Conservation (phyloP, 1,140 invertebrate genomes). For the Babylonia areolata region DNA sequence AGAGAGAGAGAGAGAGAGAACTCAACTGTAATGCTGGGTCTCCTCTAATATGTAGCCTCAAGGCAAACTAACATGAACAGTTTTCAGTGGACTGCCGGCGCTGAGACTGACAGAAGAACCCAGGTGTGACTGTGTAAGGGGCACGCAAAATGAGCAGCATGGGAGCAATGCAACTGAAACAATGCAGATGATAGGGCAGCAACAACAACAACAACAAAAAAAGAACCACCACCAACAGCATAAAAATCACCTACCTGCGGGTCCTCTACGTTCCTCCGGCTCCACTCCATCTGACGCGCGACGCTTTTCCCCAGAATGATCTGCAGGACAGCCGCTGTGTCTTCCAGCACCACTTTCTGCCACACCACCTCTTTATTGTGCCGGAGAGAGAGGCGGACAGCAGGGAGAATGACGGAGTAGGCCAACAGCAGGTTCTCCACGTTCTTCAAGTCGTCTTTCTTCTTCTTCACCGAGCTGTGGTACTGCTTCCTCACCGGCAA, state of each 20-base stretch:
- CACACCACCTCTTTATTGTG: constrained; percentile 80
- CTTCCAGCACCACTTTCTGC: constrained; percentile 77
- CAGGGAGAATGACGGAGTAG: constrained; percentile 79
- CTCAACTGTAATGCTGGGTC: too few species aligned
- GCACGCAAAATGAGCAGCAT: too few species aligned
- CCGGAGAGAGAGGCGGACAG: constrained; percentile 77
- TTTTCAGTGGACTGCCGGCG: too few species aligned
- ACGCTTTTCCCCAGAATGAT: constrained; percentile 74
- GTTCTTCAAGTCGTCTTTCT: constrained; percentile 80
- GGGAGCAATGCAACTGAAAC: too few species aligned
- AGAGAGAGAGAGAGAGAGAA: too few species aligned
- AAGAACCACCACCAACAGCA: neutral
- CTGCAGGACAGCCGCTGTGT: constrained; percentile 75
- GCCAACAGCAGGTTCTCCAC: constrained; percentile 79
- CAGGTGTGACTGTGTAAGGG: too few species aligned
- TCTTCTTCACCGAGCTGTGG: constrained; percentile 77
- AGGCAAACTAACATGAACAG: too few species aligned
- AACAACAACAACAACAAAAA: too few species aligned
- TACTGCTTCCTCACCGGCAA: constrained; percentile 81
- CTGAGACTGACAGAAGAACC: too few species aligned
- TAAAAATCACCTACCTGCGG: constrained; percentile 40
- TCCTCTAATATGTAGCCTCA: too few species aligned
- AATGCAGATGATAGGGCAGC: too few species aligned
- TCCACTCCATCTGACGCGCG: constrained; percentile 45
- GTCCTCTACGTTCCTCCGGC: constrained; percentile 32